These are phyloP conservation scores for Alviniconcha marisindica DNA, from an alignment of 1,140 invertebrate genomes.

Conservation along the genomic window DNA sequence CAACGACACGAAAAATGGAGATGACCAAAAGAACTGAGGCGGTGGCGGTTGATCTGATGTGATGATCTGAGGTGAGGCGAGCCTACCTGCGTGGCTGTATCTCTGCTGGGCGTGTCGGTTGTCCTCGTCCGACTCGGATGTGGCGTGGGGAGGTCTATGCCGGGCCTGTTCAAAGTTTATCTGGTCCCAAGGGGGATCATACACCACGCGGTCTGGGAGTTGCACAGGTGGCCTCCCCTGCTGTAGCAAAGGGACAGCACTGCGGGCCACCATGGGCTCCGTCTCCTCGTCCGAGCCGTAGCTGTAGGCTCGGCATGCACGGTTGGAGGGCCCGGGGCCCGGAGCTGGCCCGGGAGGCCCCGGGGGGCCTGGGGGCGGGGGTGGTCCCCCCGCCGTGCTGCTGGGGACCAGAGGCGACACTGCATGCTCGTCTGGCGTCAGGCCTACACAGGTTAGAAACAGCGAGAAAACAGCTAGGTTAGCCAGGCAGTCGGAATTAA, in stretches of 20 bases:
- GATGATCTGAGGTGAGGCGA: too few relatives aligned
- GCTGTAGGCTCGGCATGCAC: constrained; percentile 52
- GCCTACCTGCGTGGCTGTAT: constrained; percentile 51
- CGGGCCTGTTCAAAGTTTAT: constrained; percentile 42
- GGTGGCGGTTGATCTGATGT: too few relatives aligned
- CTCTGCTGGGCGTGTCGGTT: constrained; percentile 46
- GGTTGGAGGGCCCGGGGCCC: constrained; percentile 23
- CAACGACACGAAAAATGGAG: too few relatives aligned
- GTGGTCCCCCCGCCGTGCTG: constrained; percentile 23
- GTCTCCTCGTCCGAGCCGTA: constrained; percentile 71
- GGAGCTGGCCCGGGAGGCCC: constrained; percentile 44
- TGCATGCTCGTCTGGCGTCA: constrained; percentile 63
- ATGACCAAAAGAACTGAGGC: too few relatives aligned
- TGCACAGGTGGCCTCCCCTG: constrained; percentile 33
- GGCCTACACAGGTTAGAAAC: constrained; percentile 48
- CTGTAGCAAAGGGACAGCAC: constrained; percentile 31
- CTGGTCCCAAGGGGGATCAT: constrained; percentile 51
- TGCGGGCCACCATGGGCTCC: constrained; percentile 52
- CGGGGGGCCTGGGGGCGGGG: constrained; percentile 37
- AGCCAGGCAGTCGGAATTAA: too few relatives aligned
- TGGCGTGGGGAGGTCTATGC: constrained; percentile 15
- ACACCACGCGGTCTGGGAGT: constrained; percentile 41
- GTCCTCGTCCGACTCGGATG: constrained; percentile 53
- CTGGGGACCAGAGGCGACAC: constrained; percentile 51
- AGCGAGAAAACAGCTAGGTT: background rate